Evolutionary conservation across 2,888 invertebrate species (phyloP), one percentile per base, ranked within the genome.

Genomic region (Pedicia rivosa): DNA sequence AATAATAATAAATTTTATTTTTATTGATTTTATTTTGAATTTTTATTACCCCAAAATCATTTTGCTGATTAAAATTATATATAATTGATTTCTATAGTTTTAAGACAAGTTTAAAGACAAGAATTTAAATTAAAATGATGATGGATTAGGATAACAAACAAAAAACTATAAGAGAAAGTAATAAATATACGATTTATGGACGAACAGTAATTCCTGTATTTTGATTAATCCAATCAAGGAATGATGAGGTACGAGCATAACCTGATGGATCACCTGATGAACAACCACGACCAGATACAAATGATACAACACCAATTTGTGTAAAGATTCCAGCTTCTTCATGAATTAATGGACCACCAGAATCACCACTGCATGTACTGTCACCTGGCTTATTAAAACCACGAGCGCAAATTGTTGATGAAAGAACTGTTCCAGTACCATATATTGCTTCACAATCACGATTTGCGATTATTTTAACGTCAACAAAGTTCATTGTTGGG

Each of bases 341-440:
- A 8, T 43, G 37, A 4, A 40, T 35, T 22, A 44, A 26, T 20
- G 45, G 44, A 16, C 45, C 45, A 22, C 44, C 44, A 6, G 40
- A 40, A 35, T 44, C 45, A 26, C 42, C 44, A 32, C 39, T 37
- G 37, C 45, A 45, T n/a, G 43, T 40, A 29, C 43, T 44, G 12
- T 41, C 38, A 10, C 13, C 25, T 13, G 32, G 12, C 12, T 32
- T 19, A 12, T 31, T 22, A 22, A 30, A 34, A 8, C 44, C 44
- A 19, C 39, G 19, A n/a, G 42, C 42, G 35, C 45, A 45, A 20
- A 45, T 38, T n/a, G 44, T 41, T 12, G 40, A 37, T 2, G 29
- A 29, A 7, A 36, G 37, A 2, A 45, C 43, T 38, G 43, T 40
- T 14, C 27, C 32, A 1, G 38, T 27, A 3, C 44, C 43, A 36